Evolutionary conservation across 2,113 vertebrate species (phyloP).

Genomic region (Rhynchopsitta pachyrhyncha): DNA sequence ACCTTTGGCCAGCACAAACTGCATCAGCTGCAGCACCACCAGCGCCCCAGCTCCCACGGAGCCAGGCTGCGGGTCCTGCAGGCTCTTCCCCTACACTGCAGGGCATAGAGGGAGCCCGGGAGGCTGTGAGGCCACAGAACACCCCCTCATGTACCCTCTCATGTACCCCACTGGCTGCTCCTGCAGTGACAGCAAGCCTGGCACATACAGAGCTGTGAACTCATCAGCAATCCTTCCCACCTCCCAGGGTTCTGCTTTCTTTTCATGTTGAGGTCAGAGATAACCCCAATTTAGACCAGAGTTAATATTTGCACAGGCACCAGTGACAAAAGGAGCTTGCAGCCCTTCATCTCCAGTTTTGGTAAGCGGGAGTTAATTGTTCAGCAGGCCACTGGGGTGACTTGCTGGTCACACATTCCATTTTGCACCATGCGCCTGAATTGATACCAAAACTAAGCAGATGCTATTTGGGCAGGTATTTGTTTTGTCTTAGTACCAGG

Average conservation of each 20-base stretch:
- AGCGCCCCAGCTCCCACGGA: accelerated
- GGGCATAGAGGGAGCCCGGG: accelerated
- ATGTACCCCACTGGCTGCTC: not conserved
- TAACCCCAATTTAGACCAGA: not conserved
- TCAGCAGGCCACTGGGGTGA: not conserved
- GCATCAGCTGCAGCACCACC: accelerated
- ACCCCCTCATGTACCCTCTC: accelerated
- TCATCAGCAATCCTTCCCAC: not conserved
- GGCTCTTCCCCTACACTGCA: not conserved
- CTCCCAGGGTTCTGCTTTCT: not conserved
- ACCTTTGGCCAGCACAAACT: not conserved
- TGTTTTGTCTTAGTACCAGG: not conserved
- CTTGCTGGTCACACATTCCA: not conserved
- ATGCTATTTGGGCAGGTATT: not conserved
- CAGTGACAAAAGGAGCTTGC: not conserved
- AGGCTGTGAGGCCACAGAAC: accelerated
- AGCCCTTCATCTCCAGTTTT: not conserved
- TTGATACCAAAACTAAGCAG: not conserved
- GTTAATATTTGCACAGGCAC: not conserved
- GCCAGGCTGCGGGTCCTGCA: not conserved
- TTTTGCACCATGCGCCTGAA: not conserved
- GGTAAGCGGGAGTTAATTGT: not conserved
- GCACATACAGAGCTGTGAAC: not conserved
- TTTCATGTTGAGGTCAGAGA: not conserved
- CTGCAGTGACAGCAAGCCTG: not conserved